A percentile compares a stretch with the other conserved stretches of the same genome.
phyloP scores from a whole-genome alignment of 1,140 invertebrate species.

The Trachelipus rathkii region DNA sequence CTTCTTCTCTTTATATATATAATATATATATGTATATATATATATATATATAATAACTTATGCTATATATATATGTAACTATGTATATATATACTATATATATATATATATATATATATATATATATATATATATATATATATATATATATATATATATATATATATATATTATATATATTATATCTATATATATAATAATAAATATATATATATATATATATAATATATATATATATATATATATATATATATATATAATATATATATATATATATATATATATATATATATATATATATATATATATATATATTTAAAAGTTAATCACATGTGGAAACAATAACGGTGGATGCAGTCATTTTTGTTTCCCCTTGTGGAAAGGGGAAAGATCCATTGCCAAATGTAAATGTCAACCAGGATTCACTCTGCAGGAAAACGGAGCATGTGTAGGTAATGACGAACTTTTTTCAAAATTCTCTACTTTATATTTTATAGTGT shows the following conservation, averaged over 20 bases:
- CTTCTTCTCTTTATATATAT: too few species aligned
- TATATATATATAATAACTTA: too few species aligned
- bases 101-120: too few species aligned
- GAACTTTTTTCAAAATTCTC: too few species aligned
- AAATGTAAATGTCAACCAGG: slow-evolving; percentile 68
- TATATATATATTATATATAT: slow-evolving; percentile 19
- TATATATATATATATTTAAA: slow-evolving; percentile 27
- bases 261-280: slow-evolving; percentile 31
- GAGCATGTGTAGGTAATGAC: slow-evolving; percentile 60
- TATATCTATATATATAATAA: neutral
- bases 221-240: neutral
- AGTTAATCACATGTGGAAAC: slow-evolving; percentile 50
- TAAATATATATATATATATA: neutral
- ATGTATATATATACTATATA: too few species aligned
- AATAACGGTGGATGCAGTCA: slow-evolving; percentile 56
- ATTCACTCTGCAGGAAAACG: slow-evolving; percentile 58
- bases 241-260: slow-evolving; percentile 8
- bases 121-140: too few species aligned
- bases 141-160: slow-evolving; percentile 11
- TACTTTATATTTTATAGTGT: too few species aligned
- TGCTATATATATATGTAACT: too few species aligned
- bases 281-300: slow-evolving; percentile 8
- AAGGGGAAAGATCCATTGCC: slow-evolving; percentile 54
- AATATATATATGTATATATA: too few species aligned
- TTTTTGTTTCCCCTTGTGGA: slow-evolving; percentile 57